A percentile compares a stretch with the other conserved stretches of the same genome.
phyloP scores from a whole-genome alignment of 2,888 invertebrate genomes.

The Leptinotarsa juncta region DNA sequence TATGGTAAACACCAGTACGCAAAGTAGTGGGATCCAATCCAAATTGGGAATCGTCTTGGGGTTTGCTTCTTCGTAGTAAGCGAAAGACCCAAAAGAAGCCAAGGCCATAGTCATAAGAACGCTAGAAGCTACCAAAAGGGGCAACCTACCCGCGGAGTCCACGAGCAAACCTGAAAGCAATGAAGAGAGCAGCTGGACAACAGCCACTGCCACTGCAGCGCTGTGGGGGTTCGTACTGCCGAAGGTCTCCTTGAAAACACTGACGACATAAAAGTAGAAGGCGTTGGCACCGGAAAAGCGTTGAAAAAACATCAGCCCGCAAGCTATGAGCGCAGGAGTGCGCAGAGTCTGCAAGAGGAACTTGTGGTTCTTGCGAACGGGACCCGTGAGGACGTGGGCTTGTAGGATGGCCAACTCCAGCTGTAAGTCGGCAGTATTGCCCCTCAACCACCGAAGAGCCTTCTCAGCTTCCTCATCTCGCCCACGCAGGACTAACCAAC shows the following conservation, averaged over 20 bases:
- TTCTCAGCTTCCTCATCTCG: slow-evolving; percentile 80
- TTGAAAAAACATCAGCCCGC: slow-evolving; percentile 91
- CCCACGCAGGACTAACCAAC: slow-evolving; percentile 82
- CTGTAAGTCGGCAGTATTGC: slow-evolving; percentile 80
- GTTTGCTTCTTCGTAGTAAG: slow-evolving; percentile 81
- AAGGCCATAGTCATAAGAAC: slow-evolving; percentile 88
- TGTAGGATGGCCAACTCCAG: slow-evolving; percentile 79
- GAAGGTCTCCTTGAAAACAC: slow-evolving; percentile 87
- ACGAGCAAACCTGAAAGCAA: slow-evolving; percentile 84
- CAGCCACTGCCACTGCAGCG: slow-evolving; percentile 87
- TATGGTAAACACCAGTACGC: slow-evolving; percentile 85
- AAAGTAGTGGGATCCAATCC: slow-evolving; percentile 86
- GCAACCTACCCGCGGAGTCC: slow-evolving; percentile 86
- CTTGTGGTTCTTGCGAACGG: slow-evolving; percentile 54
- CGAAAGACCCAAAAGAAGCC: slow-evolving; percentile 86
- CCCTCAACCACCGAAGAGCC: slow-evolving; percentile 84
- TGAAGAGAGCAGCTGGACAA: slow-evolving; percentile 87
- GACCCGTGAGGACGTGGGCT: slow-evolving; percentile 72
- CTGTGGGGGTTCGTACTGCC: slow-evolving; percentile 84
- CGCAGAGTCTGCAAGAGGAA: slow-evolving; percentile 65
- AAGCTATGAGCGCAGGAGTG: slow-evolving; percentile 84
- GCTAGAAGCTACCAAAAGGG: slow-evolving; percentile 85
- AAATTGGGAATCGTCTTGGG: slow-evolving; percentile 68
- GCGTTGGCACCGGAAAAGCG: slow-evolving; percentile 87
- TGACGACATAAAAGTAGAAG: slow-evolving; percentile 87